Conservation (phyloP, 2,797 vertebrate species). For the Anguilla megastoma region DNA sequence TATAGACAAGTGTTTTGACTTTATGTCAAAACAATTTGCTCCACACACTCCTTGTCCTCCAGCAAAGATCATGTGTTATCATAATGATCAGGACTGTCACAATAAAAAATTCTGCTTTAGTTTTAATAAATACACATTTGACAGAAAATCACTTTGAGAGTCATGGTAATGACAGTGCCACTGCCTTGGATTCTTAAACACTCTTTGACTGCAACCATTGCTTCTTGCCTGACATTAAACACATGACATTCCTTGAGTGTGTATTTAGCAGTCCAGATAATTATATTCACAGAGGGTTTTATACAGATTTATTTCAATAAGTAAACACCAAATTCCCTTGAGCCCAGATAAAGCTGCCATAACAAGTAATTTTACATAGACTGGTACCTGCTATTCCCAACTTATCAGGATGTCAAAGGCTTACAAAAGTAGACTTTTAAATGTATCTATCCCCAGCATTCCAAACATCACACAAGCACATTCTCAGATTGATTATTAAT, state of each 20-base stretch:
- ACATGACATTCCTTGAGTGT: neutral
- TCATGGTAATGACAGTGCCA: neutral
- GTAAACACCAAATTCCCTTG: constrained; percentile 12
- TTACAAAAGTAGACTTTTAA: neutral
- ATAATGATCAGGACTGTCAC: constrained; percentile 13
- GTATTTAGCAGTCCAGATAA: constrained; percentile 22
- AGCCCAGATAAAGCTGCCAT: neutral
- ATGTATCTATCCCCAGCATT: neutral
- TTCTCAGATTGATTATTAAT: no score
- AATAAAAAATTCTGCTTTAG: neutral
- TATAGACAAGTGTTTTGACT: constrained; percentile 4
- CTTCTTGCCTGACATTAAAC: neutral
- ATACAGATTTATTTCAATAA: constrained; percentile 24
- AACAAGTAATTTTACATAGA: neutral
- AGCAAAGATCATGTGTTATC: neutral
- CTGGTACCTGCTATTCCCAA: neutral
- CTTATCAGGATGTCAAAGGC: neutral
- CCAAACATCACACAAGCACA: neutral
- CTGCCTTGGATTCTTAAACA: neutral
- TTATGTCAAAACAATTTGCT: constrained; percentile 4
- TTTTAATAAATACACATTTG: constrained; percentile 17
- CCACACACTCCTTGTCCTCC: neutral
- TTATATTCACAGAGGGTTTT: constrained; percentile 15
- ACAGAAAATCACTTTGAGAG: neutral
- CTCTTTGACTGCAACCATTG: neutral